Evolutionary conservation across 2,888 invertebrate genomes (phyloP), one percentile per base, ranked within the genome.

Genomic region (Drosophila koepferae): DNA sequence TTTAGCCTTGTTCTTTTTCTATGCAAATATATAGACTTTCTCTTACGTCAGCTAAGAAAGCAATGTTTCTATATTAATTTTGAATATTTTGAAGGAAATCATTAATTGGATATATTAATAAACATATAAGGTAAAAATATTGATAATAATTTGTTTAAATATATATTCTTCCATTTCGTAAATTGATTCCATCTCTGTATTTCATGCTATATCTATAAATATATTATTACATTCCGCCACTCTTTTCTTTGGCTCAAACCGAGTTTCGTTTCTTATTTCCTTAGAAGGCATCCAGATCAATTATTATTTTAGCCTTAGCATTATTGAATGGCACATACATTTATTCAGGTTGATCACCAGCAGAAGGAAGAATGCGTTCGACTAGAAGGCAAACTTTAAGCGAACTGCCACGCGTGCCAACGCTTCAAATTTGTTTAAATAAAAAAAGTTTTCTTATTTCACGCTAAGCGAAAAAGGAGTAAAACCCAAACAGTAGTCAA

Each of bases 361-460:
- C 7, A 6, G n/a, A 41, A 14, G 28, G 12, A 28, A 31, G 12
- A 18, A 7, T 55, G n/a, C 12, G 7, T 2, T 18, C 18, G 6
- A 12, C 28, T 28, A n/a, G 14, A n/a, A 44, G 44, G 23, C 31
- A 59, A 81, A 82, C 65, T 77, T 86, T 68, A 60, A 80, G 71
- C 43, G 69, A 77, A 71, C 62, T 72, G 81, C 78, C 78, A 77
- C 64, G 78, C 73, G 73, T 80, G 81, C 80, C 84, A 67, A 58
- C 34, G 67, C 44, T 62, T 49, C 67, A 80, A 75, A 90, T 87
- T 81, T 85, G 82, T 90, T 90, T 86, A 90, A 85, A 90, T 88
- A 90, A 90, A 84, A 76, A 83, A 86, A 87, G 71, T 87, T 87
- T 87, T 90, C 91, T 82, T 87, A 87, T 87, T 90, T 90, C 86